Conservation (phyloP, 1,140 invertebrate genomes). For the Rhagoletis pomonella region DNA sequence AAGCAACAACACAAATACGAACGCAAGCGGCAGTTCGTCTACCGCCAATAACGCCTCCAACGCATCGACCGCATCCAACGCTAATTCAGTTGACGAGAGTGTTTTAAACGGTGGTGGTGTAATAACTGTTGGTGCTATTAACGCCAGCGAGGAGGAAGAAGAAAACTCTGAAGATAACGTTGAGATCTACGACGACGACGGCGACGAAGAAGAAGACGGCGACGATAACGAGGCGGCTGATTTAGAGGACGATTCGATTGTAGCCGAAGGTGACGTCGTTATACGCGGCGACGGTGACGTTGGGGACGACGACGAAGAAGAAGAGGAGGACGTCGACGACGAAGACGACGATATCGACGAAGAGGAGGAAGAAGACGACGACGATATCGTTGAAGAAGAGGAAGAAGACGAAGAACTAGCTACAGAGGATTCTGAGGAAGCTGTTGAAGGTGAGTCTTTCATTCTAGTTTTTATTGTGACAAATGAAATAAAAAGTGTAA, state of each 20-base stretch:
- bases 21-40: slow-evolving; percentile 26
- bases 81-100: slow-evolving; percentile 41
- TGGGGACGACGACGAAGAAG: slow-evolving; percentile 68
- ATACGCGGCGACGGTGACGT: slow-evolving; percentile 63
- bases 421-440: slow-evolving; percentile 54
- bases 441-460: slow-evolving; percentile 56
- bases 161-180: slow-evolving; percentile 59
- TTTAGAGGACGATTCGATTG: slow-evolving; percentile 62
- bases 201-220: slow-evolving; percentile 59
- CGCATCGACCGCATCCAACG: slow-evolving; percentile 8
- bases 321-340: slow-evolving; percentile 68
- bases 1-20: slow-evolving; percentile 6
- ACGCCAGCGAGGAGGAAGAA: slow-evolving; percentile 59
- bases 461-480: not conserved
- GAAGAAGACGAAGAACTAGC: slow-evolving; percentile 67
- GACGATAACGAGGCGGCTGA: slow-evolving; percentile 64
- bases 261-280: slow-evolving; percentile 66
- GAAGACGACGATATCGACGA: slow-evolving; percentile 68
- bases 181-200: slow-evolving; percentile 65
- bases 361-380: slow-evolving; percentile 64
- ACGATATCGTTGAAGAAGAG: slow-evolving; percentile 66
- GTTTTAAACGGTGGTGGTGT: slow-evolving; percentile 55
- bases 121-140: slow-evolving; percentile 11
- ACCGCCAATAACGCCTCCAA: slow-evolving; percentile 25
- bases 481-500: slow-evolving; percentile 1